Conservation (phyloP, 2,113 vertebrate genomes). For the Conger conger region DNA sequence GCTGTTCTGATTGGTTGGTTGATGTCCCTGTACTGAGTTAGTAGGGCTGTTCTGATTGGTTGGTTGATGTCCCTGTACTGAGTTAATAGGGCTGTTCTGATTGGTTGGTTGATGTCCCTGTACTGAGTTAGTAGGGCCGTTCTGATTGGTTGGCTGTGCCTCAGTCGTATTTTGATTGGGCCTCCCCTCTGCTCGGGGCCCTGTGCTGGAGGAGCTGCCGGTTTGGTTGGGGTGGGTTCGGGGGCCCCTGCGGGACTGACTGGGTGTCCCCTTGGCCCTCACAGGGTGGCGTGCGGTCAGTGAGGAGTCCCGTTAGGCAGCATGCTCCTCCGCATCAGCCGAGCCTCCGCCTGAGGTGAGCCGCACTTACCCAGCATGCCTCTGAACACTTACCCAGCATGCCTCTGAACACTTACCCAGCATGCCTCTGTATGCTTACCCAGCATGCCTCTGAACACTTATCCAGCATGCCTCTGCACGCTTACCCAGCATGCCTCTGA, state of each 20-base stretch:
- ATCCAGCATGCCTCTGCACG: too few relatives aligned
- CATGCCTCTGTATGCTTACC: too few relatives aligned
- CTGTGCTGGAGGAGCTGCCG: neutral
- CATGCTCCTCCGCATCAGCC: conserved; percentile 40
- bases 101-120: neutral
- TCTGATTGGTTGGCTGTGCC: neutral
- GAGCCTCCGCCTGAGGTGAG: conserved; percentile 62
- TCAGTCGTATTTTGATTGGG: neutral
- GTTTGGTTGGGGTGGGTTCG: too few relatives aligned
- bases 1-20: neutral
- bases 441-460: too few relatives aligned
- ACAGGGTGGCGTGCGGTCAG: conserved; percentile 52
- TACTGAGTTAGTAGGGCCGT: neutral
- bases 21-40: too few relatives aligned
- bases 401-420: neutral
- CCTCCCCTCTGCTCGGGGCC: too few relatives aligned
- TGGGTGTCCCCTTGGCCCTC: neutral
- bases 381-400: too few relatives aligned
- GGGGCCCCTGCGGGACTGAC: neutral
- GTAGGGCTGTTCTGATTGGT: neutral
- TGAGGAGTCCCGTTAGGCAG: conserved; percentile 31
- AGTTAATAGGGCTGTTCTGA: neutral
- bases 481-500: too few relatives aligned
- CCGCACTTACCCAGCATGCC: neutral
- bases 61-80: too few relatives aligned